Percentiles rank a stretch among this genome's conserved stretches.
Evolutionary conservation across 1,140 invertebrate species (phyloP).

Genomic region (Pristionchus pacificus): DNA sequence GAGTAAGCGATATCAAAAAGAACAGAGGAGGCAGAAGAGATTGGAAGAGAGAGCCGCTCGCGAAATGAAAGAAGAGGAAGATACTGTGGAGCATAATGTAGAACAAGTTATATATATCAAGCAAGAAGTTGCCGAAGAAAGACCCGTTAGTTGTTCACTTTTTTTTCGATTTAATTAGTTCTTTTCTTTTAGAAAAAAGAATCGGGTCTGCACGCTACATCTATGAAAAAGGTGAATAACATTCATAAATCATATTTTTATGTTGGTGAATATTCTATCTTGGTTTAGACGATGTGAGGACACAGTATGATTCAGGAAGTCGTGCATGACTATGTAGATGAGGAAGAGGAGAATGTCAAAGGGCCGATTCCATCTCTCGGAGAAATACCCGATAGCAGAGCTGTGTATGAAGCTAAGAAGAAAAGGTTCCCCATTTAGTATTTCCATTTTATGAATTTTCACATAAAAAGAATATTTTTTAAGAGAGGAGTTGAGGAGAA

Average conservation of each 20-base stretch:
- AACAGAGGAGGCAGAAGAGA: slow-evolving; percentile 18
- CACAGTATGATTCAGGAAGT: neutral
- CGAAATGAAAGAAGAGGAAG: slow-evolving; percentile 20
- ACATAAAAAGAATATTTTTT: neutral
- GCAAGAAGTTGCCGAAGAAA: neutral
- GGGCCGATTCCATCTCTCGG: neutral
- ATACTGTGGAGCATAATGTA: slow-evolving; percentile 7
- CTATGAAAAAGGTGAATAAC: neutral
- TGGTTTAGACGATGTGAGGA: no score
- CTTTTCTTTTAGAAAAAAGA: neutral
- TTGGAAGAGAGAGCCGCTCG: slow-evolving; percentile 20
- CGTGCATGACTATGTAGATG: no score
- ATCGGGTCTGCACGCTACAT: neutral
- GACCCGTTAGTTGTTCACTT: neutral
- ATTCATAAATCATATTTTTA: neutral
- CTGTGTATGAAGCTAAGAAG: slow-evolving; percentile 32
- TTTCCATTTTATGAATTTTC: neutral
- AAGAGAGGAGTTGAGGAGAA: slow-evolving; percentile 13
- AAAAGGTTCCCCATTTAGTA: neutral
- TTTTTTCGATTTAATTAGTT: neutral
- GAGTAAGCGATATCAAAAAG: slow-evolving; percentile 23
- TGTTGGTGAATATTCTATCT: slow-evolving; percentile 7
- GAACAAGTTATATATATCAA: slow-evolving; percentile 1
- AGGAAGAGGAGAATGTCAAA: neutral
- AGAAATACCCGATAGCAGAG: slow-evolving; percentile 25